Evolutionary conservation across 2,888 invertebrate genomes (phyloP), one percentile per base, ranked within the genome.

Genomic region (Platynereis dumerilii): DNA sequence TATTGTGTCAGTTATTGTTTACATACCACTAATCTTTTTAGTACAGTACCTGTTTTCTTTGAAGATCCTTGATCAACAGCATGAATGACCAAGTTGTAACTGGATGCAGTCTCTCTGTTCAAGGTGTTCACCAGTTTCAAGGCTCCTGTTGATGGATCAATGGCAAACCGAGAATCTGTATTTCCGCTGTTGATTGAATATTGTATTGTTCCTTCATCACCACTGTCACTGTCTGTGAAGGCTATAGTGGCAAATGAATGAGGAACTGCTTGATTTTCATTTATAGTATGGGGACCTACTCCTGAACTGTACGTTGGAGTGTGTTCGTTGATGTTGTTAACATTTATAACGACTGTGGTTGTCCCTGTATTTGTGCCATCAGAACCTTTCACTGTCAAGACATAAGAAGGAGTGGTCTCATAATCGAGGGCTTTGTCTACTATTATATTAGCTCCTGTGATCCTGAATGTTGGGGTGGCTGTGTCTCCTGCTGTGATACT

Each of bases 111-210:
- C 48, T 48, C 48, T 10, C 22, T 3, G 48, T 48, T 22, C 48
- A 48, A 22, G 48, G 48, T 20, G n/a, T n/a, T 22, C 20, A 22
- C 48, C 17, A 48, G 7, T 22, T n/a, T 48, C 22, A 48, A 20
- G 7, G 48, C 48, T 22, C 48, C 48, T 7, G 34, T 7, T 20
- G 48, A 48, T n/a, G 48, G 22, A n/a, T 48, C 48, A 20, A 48
- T 48, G 20, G n/a, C 20, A 22, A 48, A 48, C 7, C 22, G n/a
- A 22, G 48, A 10, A 34, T 48, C 22, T 5, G 48, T 48, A 22
- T 48, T 48, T 48, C 48, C 48, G 17, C 48, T 48, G 22, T 48
- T 48, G 48, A 48, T 48, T 5, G n/a, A 48, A n/a, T 48, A 48
- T 48, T 48, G 3, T n/a, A 48, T 48, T 10, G n/a, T 48, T n/a